Percentiles rank a stretch among this genome's conserved stretches.
These are phyloP conservation scores for Lysiphlebus fabarum DNA, from an alignment of 1,140 invertebrate species.

Conservation along the genomic window DNA sequence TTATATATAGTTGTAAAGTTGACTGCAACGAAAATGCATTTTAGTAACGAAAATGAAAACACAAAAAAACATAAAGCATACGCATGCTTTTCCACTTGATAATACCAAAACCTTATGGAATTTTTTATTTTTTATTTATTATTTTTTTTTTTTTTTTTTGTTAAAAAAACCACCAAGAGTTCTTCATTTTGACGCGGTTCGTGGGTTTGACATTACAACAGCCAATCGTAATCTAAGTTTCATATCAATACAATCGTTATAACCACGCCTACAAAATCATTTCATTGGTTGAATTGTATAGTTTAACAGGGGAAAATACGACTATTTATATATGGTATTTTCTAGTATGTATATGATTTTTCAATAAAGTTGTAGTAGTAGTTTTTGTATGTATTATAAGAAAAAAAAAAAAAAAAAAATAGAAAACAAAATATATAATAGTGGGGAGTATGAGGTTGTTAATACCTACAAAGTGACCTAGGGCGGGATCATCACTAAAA, in stretches of 20 bases:
- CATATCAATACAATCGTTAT: constrained; percentile 9
- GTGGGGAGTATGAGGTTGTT: not conserved
- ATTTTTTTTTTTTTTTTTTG: no score
- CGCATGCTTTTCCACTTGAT: not conserved
- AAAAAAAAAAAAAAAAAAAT: not conserved
- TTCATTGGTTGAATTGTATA: constrained; percentile 19
- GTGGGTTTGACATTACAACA: constrained; percentile 16
- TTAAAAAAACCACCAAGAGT: not conserved
- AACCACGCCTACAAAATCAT: constrained; percentile 14
- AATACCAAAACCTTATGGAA: not conserved
- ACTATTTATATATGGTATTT: no score
- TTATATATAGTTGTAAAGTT: no score
- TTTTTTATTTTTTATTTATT: no score
- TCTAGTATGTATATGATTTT: no score
- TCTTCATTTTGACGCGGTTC: constrained; percentile 19
- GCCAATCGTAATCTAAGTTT: constrained; percentile 17
- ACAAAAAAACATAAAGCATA: not conserved
- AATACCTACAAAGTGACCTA: constrained; percentile 2
- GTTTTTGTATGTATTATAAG: no score
- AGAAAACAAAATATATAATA: not conserved
- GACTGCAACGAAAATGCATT: not conserved
- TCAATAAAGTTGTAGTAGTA: no score
- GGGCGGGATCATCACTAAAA: constrained; percentile 11
- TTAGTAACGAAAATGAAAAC: no score
- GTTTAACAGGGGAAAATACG: not conserved